Conservation (phyloP, 1,140 invertebrate genomes). For the Sipha flava region DNA sequence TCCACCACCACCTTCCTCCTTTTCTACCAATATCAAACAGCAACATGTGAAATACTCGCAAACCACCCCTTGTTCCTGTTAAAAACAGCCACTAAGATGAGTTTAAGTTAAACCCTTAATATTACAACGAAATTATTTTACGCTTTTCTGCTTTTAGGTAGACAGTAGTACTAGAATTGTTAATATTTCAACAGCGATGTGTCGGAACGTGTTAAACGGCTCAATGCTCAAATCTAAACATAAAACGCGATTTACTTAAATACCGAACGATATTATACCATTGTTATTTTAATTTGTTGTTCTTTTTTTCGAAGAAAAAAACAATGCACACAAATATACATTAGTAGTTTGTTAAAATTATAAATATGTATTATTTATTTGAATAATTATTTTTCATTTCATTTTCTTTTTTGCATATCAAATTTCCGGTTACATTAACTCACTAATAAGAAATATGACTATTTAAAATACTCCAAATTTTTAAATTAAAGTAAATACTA, state of each 20-base stretch:
- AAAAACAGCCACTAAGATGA: slow-evolving; percentile 16
- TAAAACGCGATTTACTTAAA: neutral
- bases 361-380: no score
- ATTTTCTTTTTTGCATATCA: no score
- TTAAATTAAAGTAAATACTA: no score
- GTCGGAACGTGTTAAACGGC: slow-evolving; percentile 16
- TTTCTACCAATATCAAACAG: neutral
- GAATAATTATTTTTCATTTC: no score
- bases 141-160: slow-evolving; percentile 25
- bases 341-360: no score
- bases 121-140: slow-evolving; percentile 23
- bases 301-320: neutral
- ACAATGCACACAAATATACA: no score
- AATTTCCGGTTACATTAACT: no score
- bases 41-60: slow-evolving; percentile 8
- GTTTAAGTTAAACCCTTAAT: slow-evolving; percentile 23
- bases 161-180: neutral
- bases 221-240: neutral
- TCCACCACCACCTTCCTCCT: neutral
- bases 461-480: no score
- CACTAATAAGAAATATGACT: no score
- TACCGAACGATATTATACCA: neutral
- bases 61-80: neutral
- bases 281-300: neutral
- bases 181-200: neutral